Evolutionary conservation across 2,797 vertebrate species (phyloP).

Genomic region (Mallotus villosus): DNA sequence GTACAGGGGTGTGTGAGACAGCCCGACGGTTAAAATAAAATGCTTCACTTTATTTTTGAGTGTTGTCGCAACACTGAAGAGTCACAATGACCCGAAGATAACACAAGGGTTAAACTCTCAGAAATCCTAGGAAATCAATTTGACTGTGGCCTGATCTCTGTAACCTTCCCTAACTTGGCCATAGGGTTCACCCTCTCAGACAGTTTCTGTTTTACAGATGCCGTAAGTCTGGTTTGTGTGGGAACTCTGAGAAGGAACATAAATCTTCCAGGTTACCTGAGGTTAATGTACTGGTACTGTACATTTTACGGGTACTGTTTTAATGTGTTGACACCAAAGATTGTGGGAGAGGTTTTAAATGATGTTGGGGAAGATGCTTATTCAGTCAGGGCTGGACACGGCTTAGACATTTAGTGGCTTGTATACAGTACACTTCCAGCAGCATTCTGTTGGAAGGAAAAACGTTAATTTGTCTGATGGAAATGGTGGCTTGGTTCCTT

Average conservation of each 20-base stretch:
- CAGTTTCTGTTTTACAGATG: neutral
- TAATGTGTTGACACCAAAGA: neutral
- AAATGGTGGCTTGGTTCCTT: constrained; percentile 37
- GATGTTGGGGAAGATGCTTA: neutral
- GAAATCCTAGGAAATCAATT: no score
- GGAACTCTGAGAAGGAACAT: neutral
- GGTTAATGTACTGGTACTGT: no score
- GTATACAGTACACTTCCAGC: neutral
- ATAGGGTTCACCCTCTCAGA: neutral
- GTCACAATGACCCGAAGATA: no score
- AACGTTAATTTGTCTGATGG: constrained; percentile 3
- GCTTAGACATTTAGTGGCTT: no score
- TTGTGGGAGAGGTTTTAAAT: neutral
- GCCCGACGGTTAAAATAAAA: no score
- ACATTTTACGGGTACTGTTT: no score
- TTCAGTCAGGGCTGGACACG: neutral
- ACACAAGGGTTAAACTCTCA: no score
- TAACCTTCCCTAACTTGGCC: neutral
- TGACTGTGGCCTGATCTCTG: neutral
- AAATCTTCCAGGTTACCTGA: no score
- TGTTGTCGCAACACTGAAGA: no score
- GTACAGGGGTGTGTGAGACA: no score
- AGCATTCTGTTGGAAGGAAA: constrained; percentile 1
- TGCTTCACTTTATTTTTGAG: no score
- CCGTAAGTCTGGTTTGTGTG: neutral